These are phyloP conservation scores for Scomber scombrus DNA, from an alignment of 2,113 vertebrate genomes.

Conservation along the genomic window DNA sequence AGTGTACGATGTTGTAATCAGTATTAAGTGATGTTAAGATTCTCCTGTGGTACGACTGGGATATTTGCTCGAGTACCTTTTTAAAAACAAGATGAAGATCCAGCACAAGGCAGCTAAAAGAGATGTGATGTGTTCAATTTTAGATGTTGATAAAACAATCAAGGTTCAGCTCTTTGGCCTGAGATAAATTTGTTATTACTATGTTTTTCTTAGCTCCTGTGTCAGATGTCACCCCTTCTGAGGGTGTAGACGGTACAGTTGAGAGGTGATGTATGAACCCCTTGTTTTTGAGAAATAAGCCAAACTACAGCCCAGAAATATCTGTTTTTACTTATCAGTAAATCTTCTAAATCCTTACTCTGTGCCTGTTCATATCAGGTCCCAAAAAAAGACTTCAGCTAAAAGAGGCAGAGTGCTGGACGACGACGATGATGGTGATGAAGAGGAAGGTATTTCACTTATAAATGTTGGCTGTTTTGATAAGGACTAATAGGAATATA, in stretches of 20 bases:
- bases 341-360: not conserved
- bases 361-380: conserved; percentile 43
- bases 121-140: not conserved
- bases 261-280: conserved; percentile 54
- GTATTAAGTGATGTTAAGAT: too few relatives aligned
- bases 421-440: conserved; percentile 73
- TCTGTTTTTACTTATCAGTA: not conserved
- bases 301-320: conserved; percentile 6
- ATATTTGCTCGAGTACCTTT: too few relatives aligned
- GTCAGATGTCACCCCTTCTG: conserved; percentile 37
- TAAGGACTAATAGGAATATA: not conserved
- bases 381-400: conserved; percentile 43
- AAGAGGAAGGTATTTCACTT: conserved; percentile 72
- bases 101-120: too few relatives aligned
- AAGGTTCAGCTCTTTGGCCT: not conserved
- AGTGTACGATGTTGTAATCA: not conserved
- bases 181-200: not conserved
- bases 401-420: conserved; percentile 87
- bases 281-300: not conserved
- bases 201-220: conserved; percentile 32
- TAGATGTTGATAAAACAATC: not conserved
- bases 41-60: too few relatives aligned
- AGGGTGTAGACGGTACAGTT: conserved; percentile 32
- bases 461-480: not conserved
- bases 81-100: too few relatives aligned